These are phyloP conservation scores for Agapetus fuscipes DNA, from an alignment of 2,888 invertebrate species.

Conservation along the genomic window DNA sequence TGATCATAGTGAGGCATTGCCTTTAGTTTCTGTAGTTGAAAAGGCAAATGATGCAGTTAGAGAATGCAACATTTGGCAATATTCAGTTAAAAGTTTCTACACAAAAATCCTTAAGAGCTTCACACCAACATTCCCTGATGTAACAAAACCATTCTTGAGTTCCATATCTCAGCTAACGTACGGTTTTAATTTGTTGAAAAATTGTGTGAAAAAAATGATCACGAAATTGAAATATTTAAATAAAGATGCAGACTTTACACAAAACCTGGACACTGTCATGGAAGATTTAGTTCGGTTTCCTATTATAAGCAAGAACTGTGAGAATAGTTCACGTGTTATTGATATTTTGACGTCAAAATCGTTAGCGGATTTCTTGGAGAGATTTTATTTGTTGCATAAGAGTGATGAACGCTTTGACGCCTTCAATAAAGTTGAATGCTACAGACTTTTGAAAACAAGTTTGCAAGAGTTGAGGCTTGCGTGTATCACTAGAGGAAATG, in stretches of 20 bases:
- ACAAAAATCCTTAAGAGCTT: conserved; percentile 46
- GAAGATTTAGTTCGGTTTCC: conserved; percentile 46
- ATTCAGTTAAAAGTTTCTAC: conserved; percentile 46
- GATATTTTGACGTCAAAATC: conserved; percentile 36
- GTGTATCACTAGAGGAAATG: conserved; percentile 42
- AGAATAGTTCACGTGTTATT: conserved; percentile 32
- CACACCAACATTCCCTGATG: conserved; percentile 64
- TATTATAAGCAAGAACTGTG: conserved; percentile 28
- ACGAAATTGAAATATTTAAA: conserved; percentile 27
- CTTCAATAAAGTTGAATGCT: conserved; percentile 33
- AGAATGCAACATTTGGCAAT: conserved; percentile 42
- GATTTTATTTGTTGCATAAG: neutral
- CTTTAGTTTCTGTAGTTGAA: conserved; percentile 16
- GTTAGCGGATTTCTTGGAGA: conserved; percentile 30
- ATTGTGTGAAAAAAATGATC: conserved; percentile 41
- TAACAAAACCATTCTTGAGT: conserved; percentile 60
- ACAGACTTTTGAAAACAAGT: conserved; percentile 57
- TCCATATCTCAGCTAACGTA: conserved; percentile 58
- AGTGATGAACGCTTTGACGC: neutral
- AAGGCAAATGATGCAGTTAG: conserved; percentile 31
- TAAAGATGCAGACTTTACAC: conserved; percentile 6
- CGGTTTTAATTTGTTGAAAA: conserved; percentile 49
- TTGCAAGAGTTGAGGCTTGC: conserved; percentile 60
- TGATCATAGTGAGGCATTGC: no score
- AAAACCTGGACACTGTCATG: conserved; percentile 28